These are phyloP conservation scores for Pseudopodoces humilis DNA, from an alignment of 2,113 vertebrate genomes.

Conservation along the genomic window DNA sequence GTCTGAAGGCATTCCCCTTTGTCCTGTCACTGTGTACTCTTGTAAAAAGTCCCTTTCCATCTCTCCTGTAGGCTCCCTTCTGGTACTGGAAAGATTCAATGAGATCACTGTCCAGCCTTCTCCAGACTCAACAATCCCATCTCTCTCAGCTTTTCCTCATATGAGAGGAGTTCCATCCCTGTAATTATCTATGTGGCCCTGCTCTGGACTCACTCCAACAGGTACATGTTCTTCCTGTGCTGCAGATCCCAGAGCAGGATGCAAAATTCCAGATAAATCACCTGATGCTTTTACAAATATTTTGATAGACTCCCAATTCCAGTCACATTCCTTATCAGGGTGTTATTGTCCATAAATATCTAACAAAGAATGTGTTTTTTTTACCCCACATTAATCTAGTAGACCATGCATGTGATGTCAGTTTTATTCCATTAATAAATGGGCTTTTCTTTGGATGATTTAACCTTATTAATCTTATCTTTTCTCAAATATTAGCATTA, in stretches of 20 bases:
- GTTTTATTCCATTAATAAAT: background rate
- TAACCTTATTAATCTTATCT: background rate
- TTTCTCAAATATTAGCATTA: background rate
- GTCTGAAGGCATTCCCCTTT: background rate
- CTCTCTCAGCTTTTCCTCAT: background rate
- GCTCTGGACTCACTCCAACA: background rate
- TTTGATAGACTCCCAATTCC: background rate
- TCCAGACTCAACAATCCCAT: background rate
- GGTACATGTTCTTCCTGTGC: background rate
- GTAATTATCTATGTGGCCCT: background rate
- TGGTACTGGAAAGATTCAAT: background rate
- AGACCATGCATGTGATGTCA: background rate
- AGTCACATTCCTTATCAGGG: background rate
- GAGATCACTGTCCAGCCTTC: background rate
- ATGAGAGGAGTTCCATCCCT: background rate
- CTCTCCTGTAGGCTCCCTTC: background rate
- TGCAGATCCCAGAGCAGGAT: rapidly evolving
- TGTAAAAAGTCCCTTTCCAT: background rate
- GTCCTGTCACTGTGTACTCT: background rate
- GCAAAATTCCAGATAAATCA: background rate
- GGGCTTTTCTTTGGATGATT: background rate
- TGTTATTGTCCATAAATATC: background rate
- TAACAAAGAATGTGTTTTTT: background rate
- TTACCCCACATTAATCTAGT: background rate
- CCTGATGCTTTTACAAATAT: background rate